Conservation (phyloP, 2,113 vertebrate genomes). For the Leucoraja erinaceus region DNA sequence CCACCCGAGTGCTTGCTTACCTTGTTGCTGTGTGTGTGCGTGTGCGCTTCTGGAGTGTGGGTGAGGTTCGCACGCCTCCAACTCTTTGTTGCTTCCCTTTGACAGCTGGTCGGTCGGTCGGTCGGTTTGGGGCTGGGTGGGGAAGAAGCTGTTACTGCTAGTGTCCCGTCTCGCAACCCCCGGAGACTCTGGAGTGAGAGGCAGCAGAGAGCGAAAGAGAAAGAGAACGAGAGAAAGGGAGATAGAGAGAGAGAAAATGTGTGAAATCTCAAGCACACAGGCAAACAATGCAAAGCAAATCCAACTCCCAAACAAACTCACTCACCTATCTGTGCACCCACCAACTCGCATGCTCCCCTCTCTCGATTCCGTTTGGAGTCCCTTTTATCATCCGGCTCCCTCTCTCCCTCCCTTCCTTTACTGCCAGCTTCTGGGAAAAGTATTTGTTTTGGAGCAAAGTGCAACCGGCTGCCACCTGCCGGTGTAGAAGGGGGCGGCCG, state of each 20-base stretch:
- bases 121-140: neutral
- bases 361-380: neutral
- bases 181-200: neutral
- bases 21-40: no score
- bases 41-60: neutral
- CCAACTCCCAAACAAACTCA: neutral
- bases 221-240: neutral
- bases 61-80: neutral
- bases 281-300: neutral
- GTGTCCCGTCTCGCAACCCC: neutral
- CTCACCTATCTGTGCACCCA: neutral
- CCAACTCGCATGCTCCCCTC: neutral
- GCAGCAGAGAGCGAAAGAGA: neutral
- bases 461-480: conserved; percentile 6
- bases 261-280: neutral
- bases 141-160: neutral
- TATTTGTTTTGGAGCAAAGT: neutral
- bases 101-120: neutral
- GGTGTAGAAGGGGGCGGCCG: neutral
- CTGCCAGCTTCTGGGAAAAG: neutral
- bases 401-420: no score
- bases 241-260: neutral
- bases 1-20: neutral
- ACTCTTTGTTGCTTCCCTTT: conserved; percentile 31
- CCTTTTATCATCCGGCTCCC: no score